Base-by-base conservation (phyloP, 2,888 invertebrate species). In the Eupelmus urozonus region DNA sequence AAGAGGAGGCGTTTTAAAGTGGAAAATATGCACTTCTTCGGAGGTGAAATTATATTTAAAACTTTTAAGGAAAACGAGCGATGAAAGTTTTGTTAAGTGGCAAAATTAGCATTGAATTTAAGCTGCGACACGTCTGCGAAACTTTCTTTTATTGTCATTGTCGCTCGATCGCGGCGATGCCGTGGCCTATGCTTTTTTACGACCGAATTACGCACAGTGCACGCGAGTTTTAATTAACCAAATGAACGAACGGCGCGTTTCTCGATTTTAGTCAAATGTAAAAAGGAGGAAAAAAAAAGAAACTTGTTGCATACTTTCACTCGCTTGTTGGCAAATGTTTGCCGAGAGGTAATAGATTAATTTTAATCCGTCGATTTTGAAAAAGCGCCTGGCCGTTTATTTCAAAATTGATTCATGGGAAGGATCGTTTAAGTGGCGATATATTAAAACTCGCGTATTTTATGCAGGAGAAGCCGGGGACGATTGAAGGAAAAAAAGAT, bases 101-200 rank as follows among this genome's bases (percentile, higher is more conserved):
- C 40, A 34, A 13, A 13, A 53, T 66, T 66, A 53, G 29, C 67
- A 67, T 55, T 3, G 67, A 29, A 51, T 65, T n/a, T 49, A 34
- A 66, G 49, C 23, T 2, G 69, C 40, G n/a, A n/a, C n/a, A 2
- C 34, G 1, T 11, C 9, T 27, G 57, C 1, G 29, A 70, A 45
- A 76, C 69, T 76, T 76, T 76, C 76, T 69, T 76, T 70, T 63
- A 57, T 69, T 76, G 55, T 63, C 55, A 34, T 76, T 57, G 34
- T 20, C 51, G 3, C 9, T 29, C 2, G 16, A 57, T 40, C 13
- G 27, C 34, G 23, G 20, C 49, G 34, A 40, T 49, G 23, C 9
- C 34, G 34, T 34, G 34, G 3, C 65, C 16, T 45, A 4, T 16
- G 27, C 23, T 62, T 60, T 71, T 62, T 66, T 49, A 40, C 57